Percentiles rank a stretch among this genome's conserved stretches.
Conservation (phyloP, 2,888 invertebrate species). For the Linyphia triangularis region DNA sequence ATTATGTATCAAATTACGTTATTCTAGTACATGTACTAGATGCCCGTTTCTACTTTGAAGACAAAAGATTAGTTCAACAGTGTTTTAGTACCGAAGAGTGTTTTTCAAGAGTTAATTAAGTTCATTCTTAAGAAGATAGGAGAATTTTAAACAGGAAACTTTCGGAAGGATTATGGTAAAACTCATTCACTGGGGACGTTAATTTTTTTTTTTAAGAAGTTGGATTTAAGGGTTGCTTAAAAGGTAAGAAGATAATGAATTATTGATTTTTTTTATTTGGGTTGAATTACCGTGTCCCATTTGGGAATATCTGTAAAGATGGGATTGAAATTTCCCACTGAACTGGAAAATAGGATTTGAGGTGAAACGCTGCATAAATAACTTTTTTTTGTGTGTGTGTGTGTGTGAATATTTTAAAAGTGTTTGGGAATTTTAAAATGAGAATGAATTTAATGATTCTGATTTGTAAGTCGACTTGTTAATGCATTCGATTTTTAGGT, state of each 20-base stretch:
- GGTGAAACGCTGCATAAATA: not conserved
- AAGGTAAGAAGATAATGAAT: not conserved
- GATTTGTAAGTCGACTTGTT: too few species aligned
- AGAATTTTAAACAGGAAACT: conserved; percentile 28
- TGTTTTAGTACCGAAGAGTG: not conserved
- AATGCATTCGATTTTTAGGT: too few species aligned
- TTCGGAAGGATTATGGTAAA: conserved; percentile 9
- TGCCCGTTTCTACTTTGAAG: not conserved
- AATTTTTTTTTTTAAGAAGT: not conserved
- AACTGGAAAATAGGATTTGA: not conserved
- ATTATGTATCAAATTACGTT: conserved; percentile 18
- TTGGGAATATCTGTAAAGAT: not conserved
- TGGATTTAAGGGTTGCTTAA: not conserved
- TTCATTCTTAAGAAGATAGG: conserved; percentile 7
- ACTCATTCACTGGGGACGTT: not conserved
- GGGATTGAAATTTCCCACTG: not conserved
- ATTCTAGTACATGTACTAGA: not conserved
- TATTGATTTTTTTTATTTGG: not conserved
- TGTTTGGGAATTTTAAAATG: too few species aligned
- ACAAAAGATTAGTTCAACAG: too few species aligned
- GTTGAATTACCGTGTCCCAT: not conserved
- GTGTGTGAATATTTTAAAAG: too few species aligned
- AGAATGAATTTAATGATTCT: too few species aligned
- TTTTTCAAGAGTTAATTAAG: conserved; percentile 30
- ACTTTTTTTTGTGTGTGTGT: too few species aligned